Conservation (phyloP, 2,113 vertebrate genomes). For the Rhinichthys klamathensis region DNA sequence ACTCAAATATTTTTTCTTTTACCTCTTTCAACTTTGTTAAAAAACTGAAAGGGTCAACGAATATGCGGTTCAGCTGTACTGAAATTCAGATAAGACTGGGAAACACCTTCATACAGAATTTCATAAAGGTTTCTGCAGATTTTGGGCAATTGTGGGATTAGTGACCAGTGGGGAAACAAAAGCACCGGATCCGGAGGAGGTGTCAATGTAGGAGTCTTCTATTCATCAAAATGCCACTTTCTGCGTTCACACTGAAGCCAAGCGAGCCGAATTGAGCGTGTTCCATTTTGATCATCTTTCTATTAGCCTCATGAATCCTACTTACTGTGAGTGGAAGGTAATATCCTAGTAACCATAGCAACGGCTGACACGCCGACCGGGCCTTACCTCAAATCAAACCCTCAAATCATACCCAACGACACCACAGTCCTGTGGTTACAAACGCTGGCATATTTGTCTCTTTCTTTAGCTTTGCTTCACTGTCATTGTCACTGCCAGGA, state of each 20-base stretch:
- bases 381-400: constrained; percentile 28
- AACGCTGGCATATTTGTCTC: not conserved
- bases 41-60: too few species aligned
- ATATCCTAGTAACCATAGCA: constrained; percentile 53
- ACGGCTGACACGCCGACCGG: constrained; percentile 28
- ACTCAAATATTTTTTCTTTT: too few species aligned
- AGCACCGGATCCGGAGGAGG: not conserved
- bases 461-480: not conserved
- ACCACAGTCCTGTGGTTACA: not conserved
- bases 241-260: constrained; percentile 32
- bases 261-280: not conserved
- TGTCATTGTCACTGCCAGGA: not conserved
- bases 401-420: constrained; percentile 35
- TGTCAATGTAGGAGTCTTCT: constrained; percentile 10
- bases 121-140: not conserved
- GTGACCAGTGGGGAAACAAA: not conserved
- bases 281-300: constrained; percentile 44
- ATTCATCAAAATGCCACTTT: not conserved
- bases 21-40: too few species aligned
- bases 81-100: not conserved
- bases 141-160: constrained; percentile 14
- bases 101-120: not conserved
- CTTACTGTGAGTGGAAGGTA: constrained; percentile 39
- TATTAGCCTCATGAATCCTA: constrained; percentile 45
- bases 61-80: not conserved